Percentiles rank a stretch among this genome's conserved stretches.
Conservation (phyloP, 2,113 vertebrate species). For the Onychostruthus taczanowskii region DNA sequence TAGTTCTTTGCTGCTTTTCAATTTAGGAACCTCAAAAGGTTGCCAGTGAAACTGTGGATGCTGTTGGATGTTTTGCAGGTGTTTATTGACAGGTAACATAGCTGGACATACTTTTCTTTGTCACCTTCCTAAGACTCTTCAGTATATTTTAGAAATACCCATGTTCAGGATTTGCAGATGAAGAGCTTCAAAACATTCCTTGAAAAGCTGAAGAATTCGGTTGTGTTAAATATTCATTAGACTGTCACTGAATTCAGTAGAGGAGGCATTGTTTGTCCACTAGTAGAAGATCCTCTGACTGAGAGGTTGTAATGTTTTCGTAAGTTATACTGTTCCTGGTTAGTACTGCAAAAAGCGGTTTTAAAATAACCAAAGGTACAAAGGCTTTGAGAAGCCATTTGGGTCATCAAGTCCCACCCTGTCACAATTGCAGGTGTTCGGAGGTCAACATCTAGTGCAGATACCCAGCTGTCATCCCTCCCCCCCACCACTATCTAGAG, state of each 20-base stretch:
- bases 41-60: background rate
- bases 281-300: background rate
- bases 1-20: background rate
- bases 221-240: background rate
- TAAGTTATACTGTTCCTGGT: background rate
- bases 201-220: background rate
- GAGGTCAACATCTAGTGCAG: background rate
- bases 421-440: background rate
- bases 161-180: background rate
- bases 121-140: background rate
- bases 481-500: rapidly evolving
- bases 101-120: background rate
- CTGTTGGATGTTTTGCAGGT: background rate
- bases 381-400: background rate
- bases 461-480: background rate
- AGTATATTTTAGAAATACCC: background rate
- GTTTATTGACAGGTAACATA: background rate
- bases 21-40: background rate
- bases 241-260: background rate
- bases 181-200: background rate
- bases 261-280: background rate
- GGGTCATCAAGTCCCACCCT: background rate
- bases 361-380: background rate
- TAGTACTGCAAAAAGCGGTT: background rate
- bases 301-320: background rate